Evolutionary conservation across 1,140 invertebrate species (phyloP), one percentile per base, ranked within the genome.

Genomic region (Bradysia coprophila): DNA sequence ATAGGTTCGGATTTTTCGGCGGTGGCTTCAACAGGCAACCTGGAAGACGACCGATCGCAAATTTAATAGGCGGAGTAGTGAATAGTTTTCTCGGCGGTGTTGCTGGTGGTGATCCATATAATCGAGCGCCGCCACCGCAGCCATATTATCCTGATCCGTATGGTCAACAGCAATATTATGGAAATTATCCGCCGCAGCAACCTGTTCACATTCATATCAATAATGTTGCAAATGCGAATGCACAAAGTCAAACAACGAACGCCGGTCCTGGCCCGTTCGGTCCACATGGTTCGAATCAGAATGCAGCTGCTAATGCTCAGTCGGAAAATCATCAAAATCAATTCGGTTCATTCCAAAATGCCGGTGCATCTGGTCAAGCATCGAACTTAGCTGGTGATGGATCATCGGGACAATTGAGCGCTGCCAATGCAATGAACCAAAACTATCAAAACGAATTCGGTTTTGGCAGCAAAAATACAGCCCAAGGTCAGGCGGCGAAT

Each of bases 371-470:
- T 23, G 56, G 57, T 44, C 56, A 57, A 20, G 28, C 53, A 38
- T 55, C 55, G 5, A 60, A 60, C 28, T 18, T 60, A 19, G 55
- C 57, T 2, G 13, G 49, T 15, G 55, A 60, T 40, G 57, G 57
- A 13, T 52, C 28, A 42, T 54, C 57, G 16, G 57, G 57, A 0
- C 57, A 60, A 42, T 45, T 60, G 24, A 53, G 49, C 44, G 56
- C 57, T 1, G 54, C 57, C 3, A 60, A 60, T 36, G 51, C 52
- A 2, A 51, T 52, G 19, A 54, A 57, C 5, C 45, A 49, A 42
- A 51, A 33, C 13, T 23, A 19, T 2, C 19, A 45, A 13, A 46
- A 44, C 5, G 40, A 40, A 13, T 53, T 48, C 15, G 31, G 36
- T 18, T 46, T 37, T 21, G 44, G 46, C 6, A 39, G 46, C 4